Evolutionary conservation across 2,797 vertebrate species (phyloP).

Genomic region (Cossypha niveicapilla): DNA sequence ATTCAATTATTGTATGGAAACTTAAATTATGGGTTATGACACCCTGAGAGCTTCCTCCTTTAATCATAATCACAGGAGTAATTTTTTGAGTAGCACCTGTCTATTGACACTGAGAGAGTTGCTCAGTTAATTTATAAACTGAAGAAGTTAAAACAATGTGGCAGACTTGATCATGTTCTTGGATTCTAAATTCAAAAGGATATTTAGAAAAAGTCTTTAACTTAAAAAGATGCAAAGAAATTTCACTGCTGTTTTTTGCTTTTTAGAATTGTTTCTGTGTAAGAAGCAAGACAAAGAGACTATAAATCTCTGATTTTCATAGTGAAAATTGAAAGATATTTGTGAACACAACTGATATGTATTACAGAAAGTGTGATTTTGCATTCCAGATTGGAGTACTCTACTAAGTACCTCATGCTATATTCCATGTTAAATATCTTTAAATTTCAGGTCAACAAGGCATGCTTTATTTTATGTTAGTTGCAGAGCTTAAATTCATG

Average conservation of each 20-base stretch:
- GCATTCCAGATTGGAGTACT: neutral
- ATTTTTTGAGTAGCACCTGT: neutral
- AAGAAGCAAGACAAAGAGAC: neutral
- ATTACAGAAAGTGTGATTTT: neutral
- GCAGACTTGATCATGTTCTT: neutral
- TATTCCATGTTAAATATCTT: neutral
- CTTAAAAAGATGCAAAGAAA: neutral
- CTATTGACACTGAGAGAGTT: neutral
- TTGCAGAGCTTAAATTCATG: neutral
- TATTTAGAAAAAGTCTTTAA: neutral
- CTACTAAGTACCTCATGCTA: neutral
- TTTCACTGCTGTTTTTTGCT: neutral
- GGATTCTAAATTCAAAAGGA: neutral
- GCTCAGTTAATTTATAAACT: neutral
- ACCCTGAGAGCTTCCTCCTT: neutral
- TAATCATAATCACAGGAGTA: neutral
- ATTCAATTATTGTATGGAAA: neutral
- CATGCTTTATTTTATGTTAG: neutral
- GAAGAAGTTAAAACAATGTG: neutral
- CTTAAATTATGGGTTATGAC: neutral
- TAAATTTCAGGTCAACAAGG: neutral
- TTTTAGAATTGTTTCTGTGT: neutral
- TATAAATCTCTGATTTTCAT: neutral
- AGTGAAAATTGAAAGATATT: neutral
- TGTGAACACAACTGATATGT: neutral